Percentiles rank a stretch among this genome's conserved stretches.
phyloP scores from a whole-genome alignment of 2,888 invertebrate genomes.

The Drosophila nr. perissopoda region DNA sequence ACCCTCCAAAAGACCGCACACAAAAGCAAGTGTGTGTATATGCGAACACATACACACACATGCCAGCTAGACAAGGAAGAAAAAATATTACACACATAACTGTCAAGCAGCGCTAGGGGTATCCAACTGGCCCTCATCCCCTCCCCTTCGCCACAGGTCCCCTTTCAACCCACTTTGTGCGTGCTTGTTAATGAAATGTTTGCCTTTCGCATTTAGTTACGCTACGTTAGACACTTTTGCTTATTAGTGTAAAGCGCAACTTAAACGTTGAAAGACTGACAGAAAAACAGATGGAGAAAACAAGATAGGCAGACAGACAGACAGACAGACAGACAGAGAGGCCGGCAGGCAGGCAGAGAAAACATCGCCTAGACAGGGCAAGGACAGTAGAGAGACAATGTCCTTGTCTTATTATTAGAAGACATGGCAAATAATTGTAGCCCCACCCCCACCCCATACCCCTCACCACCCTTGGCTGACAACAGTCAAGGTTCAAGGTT shows the following conservation, averaged over 20 bases:
- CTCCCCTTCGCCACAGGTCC: neutral
- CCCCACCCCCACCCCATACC: neutral
- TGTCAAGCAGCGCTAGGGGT: conserved; percentile 58
- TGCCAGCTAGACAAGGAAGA: conserved; percentile 41
- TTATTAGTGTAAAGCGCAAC: conserved; percentile 79
- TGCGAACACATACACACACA: conserved; percentile 22
- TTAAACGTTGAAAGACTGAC: conserved; percentile 56
- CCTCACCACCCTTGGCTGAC: conserved; percentile 3
- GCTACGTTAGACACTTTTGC: conserved; percentile 80
- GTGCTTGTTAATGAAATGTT: conserved; percentile 81
- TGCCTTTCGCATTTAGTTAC: conserved; percentile 80
- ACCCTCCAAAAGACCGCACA: conserved; percentile 50
- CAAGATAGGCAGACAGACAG: neutral
- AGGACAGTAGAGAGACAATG: conserved; percentile 41
- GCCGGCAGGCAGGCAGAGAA: neutral
- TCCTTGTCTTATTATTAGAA: conserved; percentile 61
- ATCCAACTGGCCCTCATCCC: neutral
- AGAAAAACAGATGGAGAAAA: neutral
- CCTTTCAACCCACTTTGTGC: conserved; percentile 41
- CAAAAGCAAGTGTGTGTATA: conserved; percentile 17
- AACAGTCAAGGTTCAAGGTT: conserved; percentile 71
- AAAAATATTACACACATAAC: conserved; percentile 75
- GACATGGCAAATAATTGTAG: conserved; percentile 55
- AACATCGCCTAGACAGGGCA: conserved; percentile 38
- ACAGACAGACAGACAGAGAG: neutral